Base-by-base conservation (phyloP, 92 coral and sea anemone species). In the Phenganax stokvisi region DNA sequence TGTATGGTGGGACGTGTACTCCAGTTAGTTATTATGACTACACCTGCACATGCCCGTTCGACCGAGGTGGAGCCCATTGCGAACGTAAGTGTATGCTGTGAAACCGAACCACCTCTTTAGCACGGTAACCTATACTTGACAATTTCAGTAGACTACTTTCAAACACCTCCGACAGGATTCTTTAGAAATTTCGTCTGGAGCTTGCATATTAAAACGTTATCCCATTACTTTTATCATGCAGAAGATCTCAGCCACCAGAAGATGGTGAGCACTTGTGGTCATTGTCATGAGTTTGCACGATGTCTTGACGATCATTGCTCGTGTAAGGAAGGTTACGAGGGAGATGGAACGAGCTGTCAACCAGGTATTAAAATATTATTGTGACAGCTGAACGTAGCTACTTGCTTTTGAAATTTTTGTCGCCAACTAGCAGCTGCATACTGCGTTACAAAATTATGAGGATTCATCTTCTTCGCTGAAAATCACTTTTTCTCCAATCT, bases 1-100 rank as follows among this genome's bases (percentile, higher is more conserved):
- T 89, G 78, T 91, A 77, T 83, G 97, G 97, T 12, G 97, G 97
- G 0, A 85, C 71, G 51, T 93, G 97, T 56, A 47, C 84, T 2
- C 96, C 97, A 12, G 66, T 52, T 30, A 86, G 89, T n/a, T 80
- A 82, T 74, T 79, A 79, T 65, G 85, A 87, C 70, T 91, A 87
- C 88, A 77, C 76, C 28, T 93, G 97, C 70, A 65, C 76, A 25
- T 93, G 97, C 63, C 89, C 96, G 51, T 67, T 77, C 28, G 90
- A 87, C 3, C 88, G 96, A 66, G 85, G 72, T 9, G 97, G 97
- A 15, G 28, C 67, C 6, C 92, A 87, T 73, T 93, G 97, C 74
- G 97, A 93, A 85, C 86, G 97, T 93, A 84, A 57, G 86, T 70
- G 37, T 10, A 12, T 13, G 6, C 53, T 69, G 17, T 10, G n/a